Conservation (phyloP, 2,113 vertebrate species). For the Zeus faber region DNA sequence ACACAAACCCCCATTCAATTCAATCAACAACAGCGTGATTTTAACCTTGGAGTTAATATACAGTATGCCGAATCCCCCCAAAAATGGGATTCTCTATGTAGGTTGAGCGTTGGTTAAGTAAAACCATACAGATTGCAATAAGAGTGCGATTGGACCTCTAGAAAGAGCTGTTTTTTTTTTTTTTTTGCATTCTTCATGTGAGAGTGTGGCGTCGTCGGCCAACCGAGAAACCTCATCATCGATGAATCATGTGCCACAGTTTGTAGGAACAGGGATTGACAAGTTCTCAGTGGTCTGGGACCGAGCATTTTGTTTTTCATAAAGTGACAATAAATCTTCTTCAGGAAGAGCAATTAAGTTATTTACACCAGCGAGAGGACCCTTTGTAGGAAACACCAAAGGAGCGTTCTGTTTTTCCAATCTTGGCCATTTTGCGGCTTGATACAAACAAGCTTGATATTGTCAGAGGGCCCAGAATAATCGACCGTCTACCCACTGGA, state of each 20-base stretch:
- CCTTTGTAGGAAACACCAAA: too few species aligned
- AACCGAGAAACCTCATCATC: constrained; percentile 56
- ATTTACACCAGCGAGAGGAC: too few species aligned
- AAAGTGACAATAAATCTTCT: constrained; percentile 62
- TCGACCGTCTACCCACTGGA: too few species aligned
- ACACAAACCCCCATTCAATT: not conserved
- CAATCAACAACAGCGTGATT: not conserved
- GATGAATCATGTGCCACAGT: constrained; percentile 52
- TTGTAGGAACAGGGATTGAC: constrained; percentile 52
- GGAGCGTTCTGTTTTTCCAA: too few species aligned
- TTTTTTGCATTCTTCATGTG: constrained; percentile 54
- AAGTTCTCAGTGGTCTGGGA: constrained; percentile 69
- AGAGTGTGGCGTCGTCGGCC: constrained; percentile 41
- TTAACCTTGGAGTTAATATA: not conserved
- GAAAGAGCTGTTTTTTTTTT: constrained; percentile 24
- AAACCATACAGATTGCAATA: constrained; percentile 56
- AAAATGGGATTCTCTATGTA: constrained; percentile 7
- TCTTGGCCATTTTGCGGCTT: too few species aligned
- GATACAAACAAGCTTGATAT: too few species aligned
- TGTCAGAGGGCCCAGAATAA: too few species aligned
- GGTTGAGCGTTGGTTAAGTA: constrained; percentile 45
- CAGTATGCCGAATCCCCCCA: not conserved
- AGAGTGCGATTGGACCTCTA: constrained; percentile 45
- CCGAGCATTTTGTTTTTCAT: constrained; percentile 67
- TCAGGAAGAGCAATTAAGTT: constrained; percentile 58